Evolutionary conservation across 2,113 vertebrate genomes (phyloP), one percentile per base, ranked within the genome.

Genomic region (Poeciliopsis prolifica): DNA sequence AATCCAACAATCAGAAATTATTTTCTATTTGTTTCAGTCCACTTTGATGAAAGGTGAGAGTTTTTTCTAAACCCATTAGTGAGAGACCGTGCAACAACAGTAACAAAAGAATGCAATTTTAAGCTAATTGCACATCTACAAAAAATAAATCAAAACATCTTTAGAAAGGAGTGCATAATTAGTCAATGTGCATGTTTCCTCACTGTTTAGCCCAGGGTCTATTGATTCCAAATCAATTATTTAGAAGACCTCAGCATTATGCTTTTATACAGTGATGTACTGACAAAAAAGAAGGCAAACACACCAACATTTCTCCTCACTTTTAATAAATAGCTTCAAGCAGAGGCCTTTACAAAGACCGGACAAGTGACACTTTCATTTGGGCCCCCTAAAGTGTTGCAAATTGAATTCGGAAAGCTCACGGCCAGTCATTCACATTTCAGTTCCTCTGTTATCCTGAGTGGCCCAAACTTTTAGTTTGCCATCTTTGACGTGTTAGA

Each of bases 161-260:
- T 17, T 80, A 31, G 35, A 48, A 70, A 4, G 14, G 12, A 54
- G 64, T 19, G 73, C 65, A 35, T 11, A 30, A 54, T 26, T 61
- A 33, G 54, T n/a, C 54, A 22, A 65, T 35, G 35, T 3, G 28
- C 68, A 30, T 28, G 37, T 44, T 76, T 62, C 58, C 30, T 28
- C 28, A 19, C 28, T 24, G 26, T 65, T 10, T 65, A 13, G n/a
- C 42, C 69, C 30, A 26, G 61, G 37, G 37, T 22, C 30, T 35
- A 48, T 72, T 73, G 60, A 70, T 72, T 17, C 22, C 5, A 42
- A 79, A 78, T 85, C 42, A 70, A 61, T 78, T 65, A 74, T 73
- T 74, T 30, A 76, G n/a, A 31, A 60, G n/a, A 68, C 13, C 14
- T 61, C 1, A 67, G 42, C 24, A 15, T 58, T 6, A 65, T 58